Percentiles rank a stretch among this genome's conserved stretches.
Conservation (phyloP, 2,888 invertebrate genomes). For the Netelia inedita region DNA sequence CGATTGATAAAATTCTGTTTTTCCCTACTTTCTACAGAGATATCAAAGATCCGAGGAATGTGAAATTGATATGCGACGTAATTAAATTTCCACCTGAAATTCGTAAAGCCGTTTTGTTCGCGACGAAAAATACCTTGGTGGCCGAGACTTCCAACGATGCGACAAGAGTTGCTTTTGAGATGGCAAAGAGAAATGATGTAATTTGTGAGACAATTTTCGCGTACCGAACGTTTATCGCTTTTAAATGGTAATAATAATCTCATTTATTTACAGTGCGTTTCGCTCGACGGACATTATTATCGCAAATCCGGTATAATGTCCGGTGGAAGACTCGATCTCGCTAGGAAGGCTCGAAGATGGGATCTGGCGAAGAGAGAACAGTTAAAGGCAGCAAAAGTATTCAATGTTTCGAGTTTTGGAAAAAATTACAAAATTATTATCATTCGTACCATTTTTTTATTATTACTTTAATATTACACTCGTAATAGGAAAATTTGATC, state of each 20-base stretch:
- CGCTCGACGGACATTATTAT: slow-evolving; percentile 98
- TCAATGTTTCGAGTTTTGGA: neutral
- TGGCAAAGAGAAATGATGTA: slow-evolving; percentile 91
- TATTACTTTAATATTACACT: neutral
- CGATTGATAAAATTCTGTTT: neutral
- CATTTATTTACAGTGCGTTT: slow-evolving; percentile 89
- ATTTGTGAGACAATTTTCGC: slow-evolving; percentile 60
- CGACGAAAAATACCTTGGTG: slow-evolving; percentile 98
- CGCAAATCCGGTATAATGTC: slow-evolving; percentile 98
- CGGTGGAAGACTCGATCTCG: slow-evolving; percentile 90
- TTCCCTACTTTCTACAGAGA: slow-evolving; percentile 87
- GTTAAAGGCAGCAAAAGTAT: slow-evolving; percentile 29
- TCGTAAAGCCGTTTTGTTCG: slow-evolving; percentile 96
- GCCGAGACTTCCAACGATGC: slow-evolving; percentile 99
- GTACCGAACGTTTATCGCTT: neutral
- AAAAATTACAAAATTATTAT: neutral
- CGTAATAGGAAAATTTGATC: slow-evolving; percentile 22
- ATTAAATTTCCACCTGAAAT: slow-evolving; percentile 96
- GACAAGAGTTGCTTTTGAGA: slow-evolving; percentile 95
- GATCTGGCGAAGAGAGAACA: slow-evolving; percentile 85
- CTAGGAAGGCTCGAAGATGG: slow-evolving; percentile 97
- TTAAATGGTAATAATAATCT: slow-evolving; percentile 9
- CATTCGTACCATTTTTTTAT: neutral
- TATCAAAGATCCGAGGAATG: slow-evolving; percentile 95
- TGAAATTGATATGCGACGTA: slow-evolving; percentile 97